Evolutionary conservation across 2,888 invertebrate species (phyloP).

Genomic region (Parapristionchus giblindavisi): DNA sequence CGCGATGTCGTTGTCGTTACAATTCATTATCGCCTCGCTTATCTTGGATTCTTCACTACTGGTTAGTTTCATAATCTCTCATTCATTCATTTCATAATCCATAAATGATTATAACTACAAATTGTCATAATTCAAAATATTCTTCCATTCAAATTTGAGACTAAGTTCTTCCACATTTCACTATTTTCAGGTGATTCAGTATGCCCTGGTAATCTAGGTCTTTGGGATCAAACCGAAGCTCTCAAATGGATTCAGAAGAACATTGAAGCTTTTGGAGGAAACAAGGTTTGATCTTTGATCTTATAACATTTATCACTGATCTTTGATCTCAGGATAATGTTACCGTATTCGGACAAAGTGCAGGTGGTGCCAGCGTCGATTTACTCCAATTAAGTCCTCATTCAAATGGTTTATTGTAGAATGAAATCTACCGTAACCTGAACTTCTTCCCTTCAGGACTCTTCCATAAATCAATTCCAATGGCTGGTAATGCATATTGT

Average conservation of each 20-base stretch:
- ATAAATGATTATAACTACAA: no score
- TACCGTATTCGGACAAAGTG: constrained; percentile 34
- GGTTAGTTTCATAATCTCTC: constrained; percentile 39
- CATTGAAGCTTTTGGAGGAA: constrained; percentile 31
- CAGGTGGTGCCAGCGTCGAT: constrained; percentile 18
- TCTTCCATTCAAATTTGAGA: neutral
- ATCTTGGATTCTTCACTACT: constrained; percentile 53
- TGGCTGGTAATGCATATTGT: constrained; percentile 1
- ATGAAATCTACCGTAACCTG: neutral
- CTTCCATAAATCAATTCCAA: constrained; percentile 12
- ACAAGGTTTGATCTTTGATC: neutral
- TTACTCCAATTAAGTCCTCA: constrained; percentile 34
- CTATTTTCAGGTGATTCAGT: constrained; percentile 38
- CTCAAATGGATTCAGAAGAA: constrained; percentile 47
- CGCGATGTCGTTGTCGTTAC: constrained; percentile 55
- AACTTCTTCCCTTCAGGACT: constrained; percentile 1
- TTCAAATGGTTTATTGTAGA: constrained; percentile 2
- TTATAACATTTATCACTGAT: neutral
- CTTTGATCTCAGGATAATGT: constrained; percentile 23
- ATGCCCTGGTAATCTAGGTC: constrained; percentile 51
- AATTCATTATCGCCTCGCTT: constrained; percentile 57
- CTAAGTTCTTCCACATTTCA: neutral
- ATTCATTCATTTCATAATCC: neutral
- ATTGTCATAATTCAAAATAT: no score
- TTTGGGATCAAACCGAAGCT: constrained; percentile 56